Evolutionary conservation across 2,797 vertebrate genomes (phyloP).

Genomic region (Morelia viridis): DNA sequence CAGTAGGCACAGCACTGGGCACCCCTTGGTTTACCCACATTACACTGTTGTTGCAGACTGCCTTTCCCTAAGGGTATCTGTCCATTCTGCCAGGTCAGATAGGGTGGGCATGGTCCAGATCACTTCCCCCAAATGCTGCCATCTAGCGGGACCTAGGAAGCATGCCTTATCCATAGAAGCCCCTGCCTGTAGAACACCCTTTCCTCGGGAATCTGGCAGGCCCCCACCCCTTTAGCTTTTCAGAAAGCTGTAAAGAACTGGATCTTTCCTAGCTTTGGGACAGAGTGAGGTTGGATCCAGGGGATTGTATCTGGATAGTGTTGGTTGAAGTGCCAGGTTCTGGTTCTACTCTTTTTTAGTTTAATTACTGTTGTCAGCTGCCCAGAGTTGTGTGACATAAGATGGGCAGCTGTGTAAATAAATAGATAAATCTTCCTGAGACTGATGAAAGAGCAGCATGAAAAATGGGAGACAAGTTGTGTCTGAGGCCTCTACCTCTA

Average conservation of each 20-base stretch:
- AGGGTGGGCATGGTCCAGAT: neutral
- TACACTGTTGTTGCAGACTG: neutral
- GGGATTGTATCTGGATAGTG: neutral
- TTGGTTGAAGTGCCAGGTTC: neutral
- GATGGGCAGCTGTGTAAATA: too few relatives aligned
- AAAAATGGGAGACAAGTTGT: too few relatives aligned
- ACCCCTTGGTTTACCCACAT: too few relatives aligned
- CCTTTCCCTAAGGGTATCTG: neutral
- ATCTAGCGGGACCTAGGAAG: neutral
- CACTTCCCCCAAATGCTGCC: neutral
- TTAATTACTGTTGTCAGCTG: neutral
- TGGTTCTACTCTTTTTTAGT: neutral
- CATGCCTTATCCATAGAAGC: too few relatives aligned
- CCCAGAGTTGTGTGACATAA: neutral
- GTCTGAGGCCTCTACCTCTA: too few relatives aligned
- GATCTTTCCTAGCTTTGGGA: neutral
- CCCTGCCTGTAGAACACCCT: too few relatives aligned
- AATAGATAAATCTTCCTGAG: too few relatives aligned
- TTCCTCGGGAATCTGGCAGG: neutral
- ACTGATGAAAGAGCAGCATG: too few relatives aligned
- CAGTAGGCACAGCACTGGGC: too few relatives aligned
- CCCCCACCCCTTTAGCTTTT: neutral
- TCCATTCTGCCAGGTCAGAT: neutral
- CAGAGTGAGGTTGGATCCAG: neutral
- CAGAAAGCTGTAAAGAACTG: neutral